A percentile compares a stretch with the other conserved stretches of the same genome.
Evolutionary conservation across 2,888 invertebrate genomes (phyloP).

Genomic region (Erynnis tages): DNA sequence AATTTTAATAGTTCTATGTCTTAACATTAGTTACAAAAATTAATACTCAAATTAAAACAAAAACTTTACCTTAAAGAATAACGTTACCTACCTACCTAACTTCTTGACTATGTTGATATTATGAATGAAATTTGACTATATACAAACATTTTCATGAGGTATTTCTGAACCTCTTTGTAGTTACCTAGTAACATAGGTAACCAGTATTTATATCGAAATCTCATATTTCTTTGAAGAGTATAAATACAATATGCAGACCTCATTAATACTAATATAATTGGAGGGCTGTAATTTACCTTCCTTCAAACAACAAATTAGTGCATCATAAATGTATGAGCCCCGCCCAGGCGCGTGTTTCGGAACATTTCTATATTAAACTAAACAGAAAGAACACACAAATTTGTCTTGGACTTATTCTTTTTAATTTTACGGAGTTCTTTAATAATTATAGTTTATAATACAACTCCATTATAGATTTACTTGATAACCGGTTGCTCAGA

Average conservation of each 20-base stretch:
- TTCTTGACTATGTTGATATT: no score
- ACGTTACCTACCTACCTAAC: no score
- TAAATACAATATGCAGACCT: constrained; percentile 55
- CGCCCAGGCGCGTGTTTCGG: constrained; percentile 65
- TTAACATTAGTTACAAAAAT: no score
- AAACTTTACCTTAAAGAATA: no score
- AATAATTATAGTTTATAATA: constrained; percentile 65
- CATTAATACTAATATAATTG: constrained; percentile 79
- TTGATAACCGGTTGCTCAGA: constrained; percentile 2
- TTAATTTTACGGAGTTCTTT: constrained; percentile 54
- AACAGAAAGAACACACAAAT: constrained; percentile 43
- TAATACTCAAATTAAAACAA: no score
- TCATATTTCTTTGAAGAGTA: constrained; percentile 19
- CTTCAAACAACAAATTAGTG: constrained; percentile 77
- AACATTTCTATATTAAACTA: constrained; percentile 67
- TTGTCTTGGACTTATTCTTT: constrained; percentile 44
- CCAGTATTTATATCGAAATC: background rate
- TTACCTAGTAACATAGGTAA: no score
- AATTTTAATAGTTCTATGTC: no score
- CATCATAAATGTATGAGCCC: constrained; percentile 74
- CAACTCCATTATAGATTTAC: constrained; percentile 12
- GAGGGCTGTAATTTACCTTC: constrained; percentile 70
- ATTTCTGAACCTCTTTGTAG: no score
- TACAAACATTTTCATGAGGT: no score
- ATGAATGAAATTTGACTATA: no score